These are phyloP conservation scores for Cephus rjabovi DNA, from an alignment of 2,888 invertebrate genomes.

Conservation along the genomic window DNA sequence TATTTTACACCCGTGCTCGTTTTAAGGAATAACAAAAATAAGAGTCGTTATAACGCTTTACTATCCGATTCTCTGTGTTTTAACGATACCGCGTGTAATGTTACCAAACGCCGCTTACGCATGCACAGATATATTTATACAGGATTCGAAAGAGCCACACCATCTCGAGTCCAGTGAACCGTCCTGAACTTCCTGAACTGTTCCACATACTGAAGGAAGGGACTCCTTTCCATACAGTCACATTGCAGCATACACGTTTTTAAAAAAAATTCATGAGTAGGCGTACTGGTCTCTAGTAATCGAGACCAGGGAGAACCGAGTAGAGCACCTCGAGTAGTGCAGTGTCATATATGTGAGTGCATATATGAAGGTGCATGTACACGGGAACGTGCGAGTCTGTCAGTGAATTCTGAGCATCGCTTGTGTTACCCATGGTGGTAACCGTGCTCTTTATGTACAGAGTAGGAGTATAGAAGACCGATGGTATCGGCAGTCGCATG, in stretches of 20 bases:
- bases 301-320: neutral
- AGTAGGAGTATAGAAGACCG: conserved; percentile 23
- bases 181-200: neutral
- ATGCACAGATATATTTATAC: neutral
- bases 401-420: neutral
- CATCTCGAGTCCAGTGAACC: neutral
- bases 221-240: neutral
- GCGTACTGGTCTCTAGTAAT: neutral
- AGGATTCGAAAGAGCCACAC: neutral
- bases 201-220: neutral
- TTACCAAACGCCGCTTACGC: neutral
- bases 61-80: neutral
- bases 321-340: neutral
- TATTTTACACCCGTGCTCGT: neutral
- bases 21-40: neutral
- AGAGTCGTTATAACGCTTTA: neutral
- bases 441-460: conserved; percentile 1
- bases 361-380: neutral
- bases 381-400: neutral
- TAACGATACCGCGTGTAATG: neutral
- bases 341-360: neutral
- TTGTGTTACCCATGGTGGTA: neutral
- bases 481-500: conserved; percentile 49
- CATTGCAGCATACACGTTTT: neutral
- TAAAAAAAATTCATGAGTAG: neutral